Evolutionary conservation across 2,113 vertebrate species (phyloP).

Genomic region (Alouatta palliata): DNA sequence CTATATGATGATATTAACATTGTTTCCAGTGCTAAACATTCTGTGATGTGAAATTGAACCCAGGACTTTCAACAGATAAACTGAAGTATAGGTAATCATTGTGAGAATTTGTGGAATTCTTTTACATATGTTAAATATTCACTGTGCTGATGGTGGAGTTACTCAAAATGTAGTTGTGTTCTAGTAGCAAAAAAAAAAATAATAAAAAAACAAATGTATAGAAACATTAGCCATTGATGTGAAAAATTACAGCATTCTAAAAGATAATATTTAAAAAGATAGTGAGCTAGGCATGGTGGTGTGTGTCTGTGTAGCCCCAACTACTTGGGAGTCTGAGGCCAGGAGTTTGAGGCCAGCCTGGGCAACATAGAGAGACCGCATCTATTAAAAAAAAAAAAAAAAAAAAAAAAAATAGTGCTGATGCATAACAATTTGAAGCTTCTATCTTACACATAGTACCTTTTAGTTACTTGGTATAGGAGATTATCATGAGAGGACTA

Average conservation of each 20-base stretch:
- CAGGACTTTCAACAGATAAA: not conserved
- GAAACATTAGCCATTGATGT: not conserved
- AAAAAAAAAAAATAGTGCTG: conserved; percentile 5
- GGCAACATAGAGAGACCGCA: too few relatives aligned
- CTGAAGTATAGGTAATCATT: not conserved
- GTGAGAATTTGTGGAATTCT: not conserved
- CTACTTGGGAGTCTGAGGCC: too few relatives aligned
- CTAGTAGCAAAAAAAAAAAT: not conserved
- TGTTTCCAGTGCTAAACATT: too few relatives aligned
- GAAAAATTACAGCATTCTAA: not conserved
- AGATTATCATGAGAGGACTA: not conserved
- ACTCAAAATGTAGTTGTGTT: not conserved
- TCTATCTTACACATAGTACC: not conserved
- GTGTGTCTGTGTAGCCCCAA: too few relatives aligned
- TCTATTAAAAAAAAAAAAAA: too few relatives aligned
- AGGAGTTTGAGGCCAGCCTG: too few relatives aligned
- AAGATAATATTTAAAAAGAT: too few relatives aligned
- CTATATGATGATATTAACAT: too few relatives aligned
- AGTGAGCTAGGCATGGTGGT: too few relatives aligned
- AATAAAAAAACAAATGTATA: not conserved
- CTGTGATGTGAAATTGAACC: too few relatives aligned
- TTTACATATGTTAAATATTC: not conserved
- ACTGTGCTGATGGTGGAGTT: not conserved
- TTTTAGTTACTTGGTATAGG: not conserved
- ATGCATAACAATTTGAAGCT: not conserved